These are phyloP conservation scores for Pegea sp. DNA, from an alignment of 23 tunicate genomes.

Conservation along the genomic window DNA sequence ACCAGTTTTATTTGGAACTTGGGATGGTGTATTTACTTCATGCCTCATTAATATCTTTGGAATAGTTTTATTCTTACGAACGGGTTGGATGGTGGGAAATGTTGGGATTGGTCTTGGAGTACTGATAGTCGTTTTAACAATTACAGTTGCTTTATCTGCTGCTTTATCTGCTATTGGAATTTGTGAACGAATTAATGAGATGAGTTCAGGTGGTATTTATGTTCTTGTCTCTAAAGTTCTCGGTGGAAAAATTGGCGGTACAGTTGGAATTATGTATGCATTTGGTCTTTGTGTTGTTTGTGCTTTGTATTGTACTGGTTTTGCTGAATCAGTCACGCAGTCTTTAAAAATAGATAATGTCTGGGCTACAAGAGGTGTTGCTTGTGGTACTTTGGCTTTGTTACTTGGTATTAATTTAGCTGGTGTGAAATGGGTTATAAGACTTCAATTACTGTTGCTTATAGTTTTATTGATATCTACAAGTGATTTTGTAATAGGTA, in stretches of 20 bases:
- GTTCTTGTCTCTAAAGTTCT: slow-evolving; percentile 72
- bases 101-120: slow-evolving; percentile 75
- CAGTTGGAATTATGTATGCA: slow-evolving; percentile 89
- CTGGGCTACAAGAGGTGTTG: slow-evolving; percentile 90
- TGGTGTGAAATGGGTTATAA: slow-evolving; percentile 44
- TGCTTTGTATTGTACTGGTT: slow-evolving; percentile 81
- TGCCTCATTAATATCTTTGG: slow-evolving; percentile 90
- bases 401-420: slow-evolving; percentile 73
- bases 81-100: slow-evolving; percentile 99
- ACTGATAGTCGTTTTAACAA: slow-evolving; percentile 50
- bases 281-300: slow-evolving; percentile 84
- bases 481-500: slow-evolving; percentile 68
- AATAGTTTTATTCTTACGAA: slow-evolving; percentile 66
- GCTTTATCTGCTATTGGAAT: slow-evolving; percentile 76
- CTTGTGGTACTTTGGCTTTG: slow-evolving; percentile 41
- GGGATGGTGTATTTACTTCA: slow-evolving; percentile 97
- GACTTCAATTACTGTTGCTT: slow-evolving; percentile 53
- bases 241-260: slow-evolving; percentile 84
- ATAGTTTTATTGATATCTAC: slow-evolving; percentile 56
- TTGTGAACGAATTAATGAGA: slow-evolving; percentile 48
- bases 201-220: slow-evolving; percentile 83
- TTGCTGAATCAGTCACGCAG: slow-evolving; percentile 81
- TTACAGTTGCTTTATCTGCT: slow-evolving; percentile 52
- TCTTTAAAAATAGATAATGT: slow-evolving; percentile 47
- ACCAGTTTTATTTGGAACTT: slow-evolving; percentile 85